Base-by-base conservation (phyloP, 2,888 invertebrate genomes). In the Ephialtes manifestator region DNA sequence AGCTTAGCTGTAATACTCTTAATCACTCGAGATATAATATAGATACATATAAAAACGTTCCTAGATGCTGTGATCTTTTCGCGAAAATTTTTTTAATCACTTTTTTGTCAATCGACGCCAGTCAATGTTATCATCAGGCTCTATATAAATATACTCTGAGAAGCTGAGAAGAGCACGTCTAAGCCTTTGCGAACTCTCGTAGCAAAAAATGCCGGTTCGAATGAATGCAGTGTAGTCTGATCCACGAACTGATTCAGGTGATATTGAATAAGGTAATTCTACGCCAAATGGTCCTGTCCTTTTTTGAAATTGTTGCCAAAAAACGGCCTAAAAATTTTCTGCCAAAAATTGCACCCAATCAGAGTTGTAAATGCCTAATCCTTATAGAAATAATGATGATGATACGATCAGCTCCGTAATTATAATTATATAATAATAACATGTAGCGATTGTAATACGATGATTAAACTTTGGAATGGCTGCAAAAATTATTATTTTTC, bases 191-290 rank as follows among this genome's bases (percentile, higher is more conserved):
- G n/a, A 51, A 39, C 35, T 53, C 39, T 13, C 7, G 28, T 31
- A 46, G 31, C 18, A 31, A 77, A 15, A 58, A 58, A 46, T 70
- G 51, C 68, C 55, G 68, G 78, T 70, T 70, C 68, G 84, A 80
- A 85, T 83, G 82, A 80, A 68, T 39, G 81, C 71, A 39, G 68
- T 74, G 65, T 53, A 60, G 35, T 18, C 72, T 58, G 65, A 75
- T 75, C 79, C 24, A 76, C 82, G 86, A 89, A 89, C 89, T 89
- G 89, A 89, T 89, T 89, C 88, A 81, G 87, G 85, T 87, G 87
- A 75, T 58, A 58, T 18, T 15, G 24, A 28, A 67, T 35, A 4
- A 55, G 46, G 60, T 48, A 11, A 46, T 70, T 60, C 15, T 15
- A 46, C 58, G 15, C n/a, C 78, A 48, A 20, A n/a, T 18, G 39